Evolutionary conservation across 2,797 vertebrate species (phyloP), one percentile per base, ranked within the genome.

Genomic region (Zenarchopterus dispar): DNA sequence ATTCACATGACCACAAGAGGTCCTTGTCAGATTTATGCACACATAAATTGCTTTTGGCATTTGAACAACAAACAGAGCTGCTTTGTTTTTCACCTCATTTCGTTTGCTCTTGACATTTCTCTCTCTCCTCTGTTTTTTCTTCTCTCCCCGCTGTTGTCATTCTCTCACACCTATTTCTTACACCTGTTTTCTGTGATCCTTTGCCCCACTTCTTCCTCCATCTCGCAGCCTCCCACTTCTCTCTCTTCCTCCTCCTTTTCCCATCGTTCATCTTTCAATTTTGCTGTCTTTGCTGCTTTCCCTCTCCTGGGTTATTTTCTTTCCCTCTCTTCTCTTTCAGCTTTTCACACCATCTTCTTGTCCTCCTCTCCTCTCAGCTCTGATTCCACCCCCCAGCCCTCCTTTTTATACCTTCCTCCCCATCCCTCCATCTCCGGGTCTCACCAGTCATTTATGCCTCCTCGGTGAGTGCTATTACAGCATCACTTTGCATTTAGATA

Each of bases 401-500:
- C 54, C 51, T 18, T 13, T 28, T 21, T 15, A 24, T 44, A 0
- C 48, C 23, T 17, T 63, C 21, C 56, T 42, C 24, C 58, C 56
- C 26, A 26, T 64, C 63, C 70, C 67, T 60, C 70, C 42, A 66
- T 80, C 82, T 63, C 70, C 6, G 26, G 63, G 69, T 86, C 83
- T 84, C 77, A 50, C 81, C 47, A 66, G 73, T 69, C 79, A 48
- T 90, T 88, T 84, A 85, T 68, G 75, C 82, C 78, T 83, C 79
- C 70, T 84, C 63, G 24, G 67, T 63, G 83, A 88, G 78, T 82
- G 85, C 91, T 91, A 91, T 92, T 93, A 90, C 83, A 87, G 87
- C 89, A 91, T 93, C 90, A 87, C 91, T 93, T 93, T 93, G 91
- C 92, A 93, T 93, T 93, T 93, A 93, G 89, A 93, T 93, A 93